A percentile compares a stretch with the other conserved stretches of the same genome.
Evolutionary conservation across 2,797 vertebrate species (phyloP).

Genomic region (Sphenodon punctatus): DNA sequence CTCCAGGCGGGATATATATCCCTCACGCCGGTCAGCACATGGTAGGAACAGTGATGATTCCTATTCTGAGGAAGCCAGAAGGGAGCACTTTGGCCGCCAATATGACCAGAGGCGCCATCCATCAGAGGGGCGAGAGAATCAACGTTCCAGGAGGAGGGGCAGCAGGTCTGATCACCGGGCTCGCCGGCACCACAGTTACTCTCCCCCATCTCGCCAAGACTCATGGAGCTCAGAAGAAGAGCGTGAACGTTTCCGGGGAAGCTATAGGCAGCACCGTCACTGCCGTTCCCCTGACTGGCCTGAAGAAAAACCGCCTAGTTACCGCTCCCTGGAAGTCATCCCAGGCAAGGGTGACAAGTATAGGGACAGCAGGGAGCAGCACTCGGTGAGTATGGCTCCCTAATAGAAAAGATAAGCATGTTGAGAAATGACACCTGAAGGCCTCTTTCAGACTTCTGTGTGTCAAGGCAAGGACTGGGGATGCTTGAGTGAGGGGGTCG

Average conservation of each 20-base stretch:
- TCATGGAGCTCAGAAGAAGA: constrained; percentile 92
- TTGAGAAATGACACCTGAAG: no score
- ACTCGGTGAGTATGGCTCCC: constrained; percentile 83
- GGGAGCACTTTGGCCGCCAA: constrained; percentile 34
- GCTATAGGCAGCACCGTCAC: constrained; percentile 19
- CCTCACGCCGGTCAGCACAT: constrained; percentile 72
- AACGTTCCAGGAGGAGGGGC: constrained; percentile 67
- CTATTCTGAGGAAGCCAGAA: constrained; percentile 72
- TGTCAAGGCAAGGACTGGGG: no score
- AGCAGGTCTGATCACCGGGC: constrained; percentile 58
- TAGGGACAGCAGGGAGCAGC: constrained; percentile 71
- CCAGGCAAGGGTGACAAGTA: constrained; percentile 64
- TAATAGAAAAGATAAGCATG: no score
- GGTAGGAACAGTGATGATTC: constrained; percentile 82
- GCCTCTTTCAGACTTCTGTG: no score
- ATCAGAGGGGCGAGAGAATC: constrained; percentile 10
- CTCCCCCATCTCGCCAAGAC: constrained; percentile 76
- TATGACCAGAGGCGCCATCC: constrained; percentile 12
- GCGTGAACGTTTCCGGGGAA: constrained; percentile 2
- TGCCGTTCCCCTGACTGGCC: constrained; percentile 77
- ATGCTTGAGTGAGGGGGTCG: no score
- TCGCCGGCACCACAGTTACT: constrained; percentile 80
- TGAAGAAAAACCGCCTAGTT: constrained; percentile 92
- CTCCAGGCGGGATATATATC: constrained; percentile 54
- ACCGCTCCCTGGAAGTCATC: constrained; percentile 84